Base-by-base conservation (phyloP, 64 coral and sea anemone species). In the Astreopora myriophthalma region DNA sequence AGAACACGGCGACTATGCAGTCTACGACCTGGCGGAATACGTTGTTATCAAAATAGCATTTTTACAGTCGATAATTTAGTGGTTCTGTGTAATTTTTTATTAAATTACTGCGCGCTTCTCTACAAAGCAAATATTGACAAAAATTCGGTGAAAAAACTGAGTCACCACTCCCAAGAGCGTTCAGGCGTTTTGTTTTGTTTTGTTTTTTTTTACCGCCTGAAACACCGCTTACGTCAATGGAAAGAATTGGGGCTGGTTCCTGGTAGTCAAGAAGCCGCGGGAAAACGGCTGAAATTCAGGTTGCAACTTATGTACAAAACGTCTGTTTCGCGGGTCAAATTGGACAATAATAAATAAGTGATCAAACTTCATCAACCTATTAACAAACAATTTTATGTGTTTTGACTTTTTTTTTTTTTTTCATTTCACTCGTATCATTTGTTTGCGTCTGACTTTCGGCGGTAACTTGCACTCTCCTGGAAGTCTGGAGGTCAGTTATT, bases 81-180 rank as follows among this genome's bases (percentile, higher is more conserved):
- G 61, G 3, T 64, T 61, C 28, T 83, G 22, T 82, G 58, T 65
- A 64, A 20, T 3, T 34, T 65, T 83, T 25, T 65, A 62, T 83
- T 64, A 83, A 62, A 83, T 64, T 82, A 24, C n/a, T 2, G 34
- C 19, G 79, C 57, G 22, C 5, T 8, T 64, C 64, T 83, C 22
- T 38, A 83, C 79, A 83, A 83, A 83, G 79, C 79, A 60, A 63
- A 65, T 83, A 64, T 83, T 63, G 14, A 64, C 22, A 83, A 83
- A 61, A 78, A 80, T 20, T 33, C 24, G 13, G 14, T 7, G 16
- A 34, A 58, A 4, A 58, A 80, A n/a, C n/a, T n/a, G n/a, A n/a
- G n/a, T n/a, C n/a, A n/a, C n/a, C n/a, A n/a, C n/a, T n/a, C n/a
- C n/a, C n/a, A n/a, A n/a, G n/a, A n/a, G n/a, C n/a, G n/a, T n/a